These are phyloP conservation scores for Myotis lucifugus DNA, from an alignment of 2,113 vertebrate species.

Conservation along the genomic window DNA sequence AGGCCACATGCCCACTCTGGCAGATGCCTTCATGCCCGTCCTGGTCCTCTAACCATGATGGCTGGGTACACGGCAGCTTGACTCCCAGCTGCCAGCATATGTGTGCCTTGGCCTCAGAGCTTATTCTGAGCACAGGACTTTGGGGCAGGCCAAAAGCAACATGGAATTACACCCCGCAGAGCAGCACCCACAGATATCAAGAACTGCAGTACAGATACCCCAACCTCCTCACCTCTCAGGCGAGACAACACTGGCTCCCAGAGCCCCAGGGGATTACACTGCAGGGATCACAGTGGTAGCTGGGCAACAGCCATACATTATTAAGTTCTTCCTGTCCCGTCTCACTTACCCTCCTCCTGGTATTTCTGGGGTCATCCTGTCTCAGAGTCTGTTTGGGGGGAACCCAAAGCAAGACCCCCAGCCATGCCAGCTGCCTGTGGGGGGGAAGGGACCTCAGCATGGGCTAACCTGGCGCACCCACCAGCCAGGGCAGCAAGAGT, in stretches of 20 bases:
- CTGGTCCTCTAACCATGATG: not conserved
- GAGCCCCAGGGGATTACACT: fast-evolving
- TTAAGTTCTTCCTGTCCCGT: not conserved
- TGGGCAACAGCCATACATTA: too few relatives aligned
- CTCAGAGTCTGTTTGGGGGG: not conserved
- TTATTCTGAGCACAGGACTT: not conserved
- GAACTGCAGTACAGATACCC: fast-evolving
- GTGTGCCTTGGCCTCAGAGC: not conserved
- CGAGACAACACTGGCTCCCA: not conserved
- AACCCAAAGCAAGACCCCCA: not conserved
- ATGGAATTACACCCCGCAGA: not conserved
- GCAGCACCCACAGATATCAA: not conserved
- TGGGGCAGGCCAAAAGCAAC: too few relatives aligned
- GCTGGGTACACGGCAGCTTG: fast-evolving
- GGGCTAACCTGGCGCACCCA: not conserved
- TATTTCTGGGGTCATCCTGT: not conserved
- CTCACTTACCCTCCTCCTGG: not conserved
- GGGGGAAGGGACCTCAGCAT: not conserved
- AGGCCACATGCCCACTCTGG: not conserved
- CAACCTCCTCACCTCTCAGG: not conserved
- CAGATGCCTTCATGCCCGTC: not conserved
- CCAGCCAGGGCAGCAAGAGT: not conserved
- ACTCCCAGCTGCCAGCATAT: not conserved
- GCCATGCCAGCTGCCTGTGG: not conserved
- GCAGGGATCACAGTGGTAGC: not conserved